Base-by-base conservation (phyloP, 1,140 invertebrate species). In the Cyclargus thomasi region DNA sequence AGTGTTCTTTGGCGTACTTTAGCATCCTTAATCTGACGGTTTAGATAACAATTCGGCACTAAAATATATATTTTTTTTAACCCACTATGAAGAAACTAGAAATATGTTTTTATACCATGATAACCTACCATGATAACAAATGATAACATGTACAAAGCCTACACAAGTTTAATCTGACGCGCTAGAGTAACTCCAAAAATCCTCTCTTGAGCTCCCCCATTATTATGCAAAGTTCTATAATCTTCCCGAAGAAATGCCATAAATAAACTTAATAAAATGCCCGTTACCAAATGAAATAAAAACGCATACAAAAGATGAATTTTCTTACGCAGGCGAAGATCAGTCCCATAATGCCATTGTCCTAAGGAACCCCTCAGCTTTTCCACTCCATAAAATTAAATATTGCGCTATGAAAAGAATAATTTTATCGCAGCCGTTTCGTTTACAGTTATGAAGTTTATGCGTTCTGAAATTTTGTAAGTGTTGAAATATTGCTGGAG, bases 371-470 rank as follows among this genome's bases (percentile, higher is more conserved):
- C 80, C 72, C 81, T 77, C 79, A 68, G 57, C 69, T 86, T 85
- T 88, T 86, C 84, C 86, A 85, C 82, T 78, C 80, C 82, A 86
- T 86, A 83, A 88, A 88, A 85, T 83, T 88, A 85, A 84, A 85
- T 82, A 82, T 85, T 81, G 74, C 72, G 36, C 63, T 70, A 70
- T 53, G 74, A 81, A 76, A 83, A 80, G 74, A 78, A 83, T 85
- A 81, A 83, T 85, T 84, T 77, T 80, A 80, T 82, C 73, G 77
- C 68, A 47, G 71, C 55, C 64, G 67, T 67, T 74, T 74, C 53
- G 53, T 65, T 65, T 67, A 35, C 16, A 62, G 62, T 67, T 67
- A 65, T 55, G 21, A 59, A 59, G 7, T 20, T 59, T 20, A 1
- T 20, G n/a, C 21, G 10, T 20, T 59, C 18, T 8, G 20, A 59